Evolutionary conservation across 1,140 invertebrate genomes (phyloP).

Genomic region (Drosophila triauraria): DNA sequence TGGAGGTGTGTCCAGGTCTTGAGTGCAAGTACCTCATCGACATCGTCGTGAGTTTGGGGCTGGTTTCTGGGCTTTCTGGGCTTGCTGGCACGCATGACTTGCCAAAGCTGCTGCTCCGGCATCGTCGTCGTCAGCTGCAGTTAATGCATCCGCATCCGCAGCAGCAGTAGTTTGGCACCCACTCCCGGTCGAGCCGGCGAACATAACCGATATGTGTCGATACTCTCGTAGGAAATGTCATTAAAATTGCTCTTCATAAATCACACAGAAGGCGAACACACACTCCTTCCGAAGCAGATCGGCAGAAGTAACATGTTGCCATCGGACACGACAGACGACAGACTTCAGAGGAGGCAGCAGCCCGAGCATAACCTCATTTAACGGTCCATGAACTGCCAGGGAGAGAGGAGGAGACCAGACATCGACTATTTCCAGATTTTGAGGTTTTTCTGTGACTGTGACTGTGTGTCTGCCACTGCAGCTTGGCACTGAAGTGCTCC

Average conservation of each 20-base stretch:
- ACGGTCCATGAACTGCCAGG: slow-evolving; percentile 74
- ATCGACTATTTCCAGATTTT: slow-evolving; percentile 38
- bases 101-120: slow-evolving; percentile 50
- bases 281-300: slow-evolving; percentile 26
- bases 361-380: slow-evolving; percentile 81
- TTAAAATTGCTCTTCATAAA: slow-evolving; percentile 85
- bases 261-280: slow-evolving; percentile 68
- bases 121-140: slow-evolving; percentile 39
- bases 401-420: slow-evolving; percentile 5
- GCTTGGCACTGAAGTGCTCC: slow-evolving; percentile 45
- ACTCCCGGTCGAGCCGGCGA: slow-evolving; percentile 23
- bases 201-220: slow-evolving; percentile 70
- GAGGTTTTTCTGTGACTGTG: slow-evolving; percentile 13
- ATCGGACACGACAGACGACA: slow-evolving; percentile 11
- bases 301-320: slow-evolving; percentile 44
- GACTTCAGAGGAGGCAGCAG: slow-evolving; percentile 50
- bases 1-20: slow-evolving; percentile 62
- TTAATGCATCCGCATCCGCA: slow-evolving; percentile 39
- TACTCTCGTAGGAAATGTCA: slow-evolving; percentile 79
- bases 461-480: slow-evolving; percentile 16
- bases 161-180: slow-evolving; percentile 31
- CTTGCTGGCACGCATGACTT: slow-evolving; percentile 64
- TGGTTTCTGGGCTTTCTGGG: slow-evolving; percentile 25
- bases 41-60: slow-evolving; percentile 9
- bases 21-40: slow-evolving; percentile 33